Conservation (phyloP, 2,797 vertebrate species). For the Fringilla coelebs region DNA sequence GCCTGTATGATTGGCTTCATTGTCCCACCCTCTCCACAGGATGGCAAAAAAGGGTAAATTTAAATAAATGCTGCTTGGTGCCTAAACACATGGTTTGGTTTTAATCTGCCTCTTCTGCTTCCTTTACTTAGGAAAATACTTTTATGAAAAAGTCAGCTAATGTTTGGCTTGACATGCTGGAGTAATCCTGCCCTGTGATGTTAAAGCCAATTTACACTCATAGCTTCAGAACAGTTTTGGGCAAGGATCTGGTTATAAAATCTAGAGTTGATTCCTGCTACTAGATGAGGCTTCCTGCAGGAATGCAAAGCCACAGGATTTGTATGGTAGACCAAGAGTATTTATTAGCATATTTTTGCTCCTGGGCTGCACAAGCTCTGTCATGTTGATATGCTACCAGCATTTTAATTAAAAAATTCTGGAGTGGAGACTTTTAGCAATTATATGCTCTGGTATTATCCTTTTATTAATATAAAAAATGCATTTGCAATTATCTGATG, state of each 20-base stretch:
- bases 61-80: neutral
- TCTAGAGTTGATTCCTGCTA: neutral
- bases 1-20: neutral
- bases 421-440: neutral
- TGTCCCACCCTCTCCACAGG: neutral
- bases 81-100: neutral
- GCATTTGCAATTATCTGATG: neutral
- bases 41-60: neutral
- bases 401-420: conserved; percentile 28
- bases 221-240: neutral
- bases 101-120: neutral
- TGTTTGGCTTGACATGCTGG: neutral
- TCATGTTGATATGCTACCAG: neutral
- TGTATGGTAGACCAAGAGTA: neutral
- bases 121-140: neutral
- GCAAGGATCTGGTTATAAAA: neutral
- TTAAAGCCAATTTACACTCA: neutral
- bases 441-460: neutral
- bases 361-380: neutral
- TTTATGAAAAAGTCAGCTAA: neutral
- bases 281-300: neutral
- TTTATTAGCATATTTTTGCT: conserved; percentile 10
- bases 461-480: neutral
- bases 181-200: neutral
- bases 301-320: neutral